Evolutionary conservation across 2,113 vertebrate species (phyloP).

Genomic region (Pteruthius melanotis): DNA sequence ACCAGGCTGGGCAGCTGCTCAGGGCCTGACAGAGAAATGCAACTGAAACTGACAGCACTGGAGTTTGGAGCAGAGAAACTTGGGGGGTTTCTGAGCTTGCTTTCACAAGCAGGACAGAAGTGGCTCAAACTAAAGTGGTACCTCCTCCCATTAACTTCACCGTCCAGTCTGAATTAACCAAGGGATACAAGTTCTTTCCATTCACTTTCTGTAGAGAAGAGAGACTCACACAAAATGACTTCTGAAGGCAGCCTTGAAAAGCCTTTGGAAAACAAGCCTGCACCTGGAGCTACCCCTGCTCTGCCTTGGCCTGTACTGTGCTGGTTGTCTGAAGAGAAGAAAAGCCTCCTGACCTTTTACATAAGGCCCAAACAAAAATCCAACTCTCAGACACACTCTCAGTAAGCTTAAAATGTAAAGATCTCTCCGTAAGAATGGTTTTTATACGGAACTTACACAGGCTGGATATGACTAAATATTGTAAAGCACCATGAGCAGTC

Average conservation of each 20-base stretch:
- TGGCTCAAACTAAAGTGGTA: background rate
- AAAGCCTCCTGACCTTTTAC: background rate
- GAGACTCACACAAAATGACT: background rate
- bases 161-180: background rate
- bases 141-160: background rate
- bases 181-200: fast-evolving
- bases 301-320: background rate
- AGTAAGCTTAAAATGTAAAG: background rate
- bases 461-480: background rate
- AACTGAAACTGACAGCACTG: background rate
- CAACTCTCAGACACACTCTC: background rate
- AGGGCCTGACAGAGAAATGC: background rate
- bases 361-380: background rate
- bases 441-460: background rate
- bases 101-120: background rate
- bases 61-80: background rate
- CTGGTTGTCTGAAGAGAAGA: background rate
- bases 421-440: background rate
- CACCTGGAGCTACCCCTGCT: background rate
- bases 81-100: background rate
- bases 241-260: background rate
- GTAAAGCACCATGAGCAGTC: background rate
- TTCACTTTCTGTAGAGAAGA: background rate
- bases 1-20: background rate
- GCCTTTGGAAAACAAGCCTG: background rate